Evolutionary conservation across 2,888 invertebrate species (phyloP), one percentile per base, ranked within the genome.

Genomic region (Protodeltote pygarga): DNA sequence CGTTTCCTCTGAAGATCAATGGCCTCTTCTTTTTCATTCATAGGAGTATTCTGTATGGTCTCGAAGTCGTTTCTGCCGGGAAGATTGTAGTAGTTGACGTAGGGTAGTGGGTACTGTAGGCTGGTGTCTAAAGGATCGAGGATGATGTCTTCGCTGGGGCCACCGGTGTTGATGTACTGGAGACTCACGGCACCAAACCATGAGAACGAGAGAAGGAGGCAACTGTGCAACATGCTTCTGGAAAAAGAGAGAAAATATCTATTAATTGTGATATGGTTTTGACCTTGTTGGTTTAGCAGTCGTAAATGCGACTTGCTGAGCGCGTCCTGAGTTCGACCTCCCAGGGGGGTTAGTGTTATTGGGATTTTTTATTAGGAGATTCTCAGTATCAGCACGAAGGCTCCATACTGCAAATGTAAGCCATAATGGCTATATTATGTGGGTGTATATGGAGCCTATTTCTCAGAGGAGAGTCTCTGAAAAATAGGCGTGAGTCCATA

Each of bases 181-280:
- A 85, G 85, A 35, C 86, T 83, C 44, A 73, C 91, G 8, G 77
- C 62, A 44, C 90, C 85, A 44, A 90, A 62, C 81, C 89, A 90
- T 1, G 86, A 80, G 58, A 86, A 68, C 1, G 80, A 75, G 61
- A 90, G 74, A 55, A 91, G 74, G 20, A 91, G 77, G 87, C 85
- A 87, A 47, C 82, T 85, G 67, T 78, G 78, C 34, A 80, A 74
- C 91, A 92, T 92, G 61, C 24, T 86, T 81, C 90, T 89, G 89
- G 10, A 84, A 86, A 51, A 15, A 41, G 3, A 25, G 10, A 16
- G 5, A 54, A n/a, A 29, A 1, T 28, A 20, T n/a, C 5, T 34
- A 10, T 62, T 48, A 29, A 17, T 34, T 37, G 23, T 5, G 5
- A 25, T n/a, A 10, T 1, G 2, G 23, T 10, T 13, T 13, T 25